These are phyloP conservation scores for Chironomus striatipennis DNA, from an alignment of 1,140 invertebrate species.

Conservation along the genomic window DNA sequence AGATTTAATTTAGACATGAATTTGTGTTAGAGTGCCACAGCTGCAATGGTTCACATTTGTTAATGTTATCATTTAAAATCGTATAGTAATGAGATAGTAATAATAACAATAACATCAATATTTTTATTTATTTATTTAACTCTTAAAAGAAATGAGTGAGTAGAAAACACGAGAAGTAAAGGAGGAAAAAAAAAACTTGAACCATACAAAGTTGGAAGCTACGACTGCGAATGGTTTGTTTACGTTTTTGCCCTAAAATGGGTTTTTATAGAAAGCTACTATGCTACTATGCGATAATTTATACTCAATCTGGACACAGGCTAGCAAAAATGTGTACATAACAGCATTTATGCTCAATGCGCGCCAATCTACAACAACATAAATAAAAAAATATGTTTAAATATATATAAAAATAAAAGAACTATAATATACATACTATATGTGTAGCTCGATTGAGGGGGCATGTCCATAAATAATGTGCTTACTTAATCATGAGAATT, in stretches of 20 bases:
- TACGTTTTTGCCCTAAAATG: slow-evolving; percentile 22
- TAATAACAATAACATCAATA: neutral
- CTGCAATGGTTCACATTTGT: neutral
- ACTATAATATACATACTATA: neutral
- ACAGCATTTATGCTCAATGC: slow-evolving; percentile 1
- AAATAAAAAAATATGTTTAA: neutral
- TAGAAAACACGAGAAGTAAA: no score
- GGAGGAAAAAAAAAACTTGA: slow-evolving; percentile 11
- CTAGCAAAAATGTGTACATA: neutral
- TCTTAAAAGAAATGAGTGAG: neutral
- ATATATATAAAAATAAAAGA: no score
- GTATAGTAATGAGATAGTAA: neutral
- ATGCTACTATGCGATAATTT: neutral
- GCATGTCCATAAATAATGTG: slow-evolving; percentile 12
- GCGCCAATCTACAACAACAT: neutral
- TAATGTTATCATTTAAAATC: neutral
- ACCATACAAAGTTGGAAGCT: slow-evolving; percentile 22
- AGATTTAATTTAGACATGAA: neutral
- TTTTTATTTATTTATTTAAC: neutral
- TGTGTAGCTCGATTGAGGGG: neutral
- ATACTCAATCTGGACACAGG: slow-evolving; percentile 12
- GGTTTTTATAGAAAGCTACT: slow-evolving; percentile 22
- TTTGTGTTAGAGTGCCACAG: neutral
- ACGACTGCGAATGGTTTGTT: slow-evolving; percentile 14
- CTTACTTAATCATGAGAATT: neutral